Conservation (phyloP, 1,140 invertebrate species). For the Macrobrachium nipponense region DNA sequence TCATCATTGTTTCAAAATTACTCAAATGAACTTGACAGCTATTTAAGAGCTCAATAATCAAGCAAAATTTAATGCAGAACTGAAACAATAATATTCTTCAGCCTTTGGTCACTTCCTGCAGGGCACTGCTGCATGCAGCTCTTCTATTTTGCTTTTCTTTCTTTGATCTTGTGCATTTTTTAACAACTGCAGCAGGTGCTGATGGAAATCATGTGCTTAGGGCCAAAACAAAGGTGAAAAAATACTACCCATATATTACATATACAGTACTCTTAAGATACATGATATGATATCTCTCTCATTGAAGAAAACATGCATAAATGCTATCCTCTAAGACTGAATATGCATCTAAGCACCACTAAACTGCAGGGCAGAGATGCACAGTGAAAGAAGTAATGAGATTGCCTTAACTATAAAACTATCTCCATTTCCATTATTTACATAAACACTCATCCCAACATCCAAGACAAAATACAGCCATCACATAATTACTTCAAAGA, state of each 20-base stretch:
- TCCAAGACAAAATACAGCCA: neutral
- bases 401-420: neutral
- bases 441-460: neutral
- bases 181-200: constrained; percentile 19
- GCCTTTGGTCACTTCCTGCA: constrained; percentile 11
- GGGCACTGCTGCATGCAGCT: constrained; percentile 7
- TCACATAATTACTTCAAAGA: no score
- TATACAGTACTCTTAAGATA: constrained; percentile 5
- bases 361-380: neutral
- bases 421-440: neutral
- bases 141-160: neutral
- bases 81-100: no score
- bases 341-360: constrained; percentile 21
- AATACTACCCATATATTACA: neutral
- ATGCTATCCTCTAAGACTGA: constrained; percentile 21
- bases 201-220: constrained; percentile 5
- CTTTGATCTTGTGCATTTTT: neutral
- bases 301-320: constrained; percentile 10
- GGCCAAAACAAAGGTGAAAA: neutral
- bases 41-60: no score
- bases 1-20: no score
- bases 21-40: no score
- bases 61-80: no score
- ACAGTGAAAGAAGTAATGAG: neutral
- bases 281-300: neutral